Evolutionary conservation across 2,113 vertebrate species (phyloP).

Genomic region (Alligator sinensis): DNA sequence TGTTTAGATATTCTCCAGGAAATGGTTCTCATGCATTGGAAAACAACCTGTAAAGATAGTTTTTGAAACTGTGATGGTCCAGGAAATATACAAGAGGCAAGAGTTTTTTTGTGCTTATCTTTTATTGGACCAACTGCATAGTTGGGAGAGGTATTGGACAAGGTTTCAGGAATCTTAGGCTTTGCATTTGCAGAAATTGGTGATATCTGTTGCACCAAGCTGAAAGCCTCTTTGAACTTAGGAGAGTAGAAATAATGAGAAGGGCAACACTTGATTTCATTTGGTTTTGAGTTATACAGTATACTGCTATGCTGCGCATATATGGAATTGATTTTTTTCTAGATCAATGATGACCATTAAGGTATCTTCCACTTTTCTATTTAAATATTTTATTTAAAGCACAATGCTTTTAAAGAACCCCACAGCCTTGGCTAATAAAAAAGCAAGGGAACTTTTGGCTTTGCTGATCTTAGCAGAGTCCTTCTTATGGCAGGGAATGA

Average conservation of each 20-base stretch:
- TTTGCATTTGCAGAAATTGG: neutral
- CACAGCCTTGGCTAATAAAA: rapidly evolving
- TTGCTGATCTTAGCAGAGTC: neutral
- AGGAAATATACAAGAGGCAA: no score
- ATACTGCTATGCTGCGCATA: rapidly evolving
- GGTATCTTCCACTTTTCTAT: neutral
- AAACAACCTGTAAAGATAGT: no score
- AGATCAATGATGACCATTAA: neutral
- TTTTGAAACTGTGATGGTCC: no score
- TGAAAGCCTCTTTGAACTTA: rapidly evolving
- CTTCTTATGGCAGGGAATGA: rapidly evolving
- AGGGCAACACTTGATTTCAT: neutral
- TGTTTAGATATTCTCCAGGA: neutral
- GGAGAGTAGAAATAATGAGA: neutral
- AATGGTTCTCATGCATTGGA: neutral
- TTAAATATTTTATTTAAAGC: neutral
- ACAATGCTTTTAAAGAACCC: neutral
- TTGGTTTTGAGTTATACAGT: rapidly evolving
- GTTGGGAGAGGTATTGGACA: no score
- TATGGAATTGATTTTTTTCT: neutral
- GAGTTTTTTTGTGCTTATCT: no score
- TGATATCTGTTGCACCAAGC: neutral
- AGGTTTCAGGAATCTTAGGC: neutral
- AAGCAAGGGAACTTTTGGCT: neutral
- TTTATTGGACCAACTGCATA: no score